These are phyloP conservation scores for Toxonevra muliebris DNA, from an alignment of 2,888 invertebrate genomes.

Conservation along the genomic window DNA sequence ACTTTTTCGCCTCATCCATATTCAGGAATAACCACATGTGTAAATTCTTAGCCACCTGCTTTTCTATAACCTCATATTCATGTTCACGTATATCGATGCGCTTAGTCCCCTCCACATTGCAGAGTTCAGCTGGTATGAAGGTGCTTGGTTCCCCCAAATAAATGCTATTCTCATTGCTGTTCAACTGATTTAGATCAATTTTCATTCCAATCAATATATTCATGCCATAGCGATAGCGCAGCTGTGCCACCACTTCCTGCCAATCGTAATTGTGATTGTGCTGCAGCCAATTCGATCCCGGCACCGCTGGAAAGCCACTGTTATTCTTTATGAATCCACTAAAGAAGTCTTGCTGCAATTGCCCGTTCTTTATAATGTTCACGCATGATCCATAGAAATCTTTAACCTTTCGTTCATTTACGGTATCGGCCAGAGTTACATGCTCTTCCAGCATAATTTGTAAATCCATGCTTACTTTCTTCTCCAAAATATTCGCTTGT, in stretches of 20 bases:
- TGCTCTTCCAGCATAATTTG: constrained; percentile 48
- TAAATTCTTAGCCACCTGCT: constrained; percentile 50
- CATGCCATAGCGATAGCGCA: constrained; percentile 52
- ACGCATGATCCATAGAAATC: constrained; percentile 59
- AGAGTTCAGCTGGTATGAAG: constrained; percentile 50
- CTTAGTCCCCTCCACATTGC: constrained; percentile 42
- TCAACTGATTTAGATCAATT: constrained; percentile 51
- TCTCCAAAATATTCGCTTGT: constrained; percentile 35
- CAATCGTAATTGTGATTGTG: constrained; percentile 55
- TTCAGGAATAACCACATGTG: constrained; percentile 53
- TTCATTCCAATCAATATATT: constrained; percentile 58
- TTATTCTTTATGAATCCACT: constrained; percentile 52
- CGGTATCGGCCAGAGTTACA: constrained; percentile 46
- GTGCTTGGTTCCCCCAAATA: constrained; percentile 55
- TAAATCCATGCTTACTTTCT: constrained; percentile 47
- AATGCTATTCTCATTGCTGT: constrained; percentile 53
- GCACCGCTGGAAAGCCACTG: constrained; percentile 58
- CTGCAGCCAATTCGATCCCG: constrained; percentile 54
- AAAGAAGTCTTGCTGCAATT: constrained; percentile 49
- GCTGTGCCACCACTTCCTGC: constrained; percentile 48
- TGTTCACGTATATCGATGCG: constrained; percentile 43
- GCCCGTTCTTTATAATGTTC: constrained; percentile 43
- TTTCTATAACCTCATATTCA: constrained; percentile 47
- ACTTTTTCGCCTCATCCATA: constrained; percentile 43
- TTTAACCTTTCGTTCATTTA: constrained; percentile 51